Conservation (phyloP, 2,888 invertebrate genomes). For the Seira musarum region DNA sequence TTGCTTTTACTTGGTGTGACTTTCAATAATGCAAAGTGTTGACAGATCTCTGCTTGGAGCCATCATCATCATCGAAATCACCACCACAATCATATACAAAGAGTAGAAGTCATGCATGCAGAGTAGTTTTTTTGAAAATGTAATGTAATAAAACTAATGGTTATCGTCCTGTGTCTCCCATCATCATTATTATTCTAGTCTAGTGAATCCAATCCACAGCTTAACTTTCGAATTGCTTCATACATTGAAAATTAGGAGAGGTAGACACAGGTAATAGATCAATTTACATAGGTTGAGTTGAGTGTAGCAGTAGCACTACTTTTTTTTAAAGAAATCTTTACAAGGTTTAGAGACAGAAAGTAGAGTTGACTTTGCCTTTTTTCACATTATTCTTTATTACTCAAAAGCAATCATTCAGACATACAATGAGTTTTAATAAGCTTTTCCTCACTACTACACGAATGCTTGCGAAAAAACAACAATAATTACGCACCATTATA, state of each 20-base stretch:
- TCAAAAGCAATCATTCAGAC: not conserved
- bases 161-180: not conserved
- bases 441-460: not conserved
- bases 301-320: too few relatives aligned
- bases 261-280: not conserved
- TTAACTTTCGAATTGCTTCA: not conserved
- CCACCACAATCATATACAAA: too few relatives aligned
- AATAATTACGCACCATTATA: not conserved
- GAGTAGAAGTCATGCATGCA: not conserved
- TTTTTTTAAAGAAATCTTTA: too few relatives aligned
- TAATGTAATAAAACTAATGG: not conserved
- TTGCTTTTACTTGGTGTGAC: not conserved
- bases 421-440: not conserved
- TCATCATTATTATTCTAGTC: not conserved
- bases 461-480: not conserved
- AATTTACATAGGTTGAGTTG: not conserved
- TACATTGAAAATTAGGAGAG: not conserved
- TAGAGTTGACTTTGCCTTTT: too few relatives aligned
- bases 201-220: not conserved
- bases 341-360: too few relatives aligned
- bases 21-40: not conserved
- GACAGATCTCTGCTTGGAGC: not conserved
- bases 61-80: not conserved
- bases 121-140: not conserved
- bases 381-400: not conserved